Evolutionary conservation across 2,113 vertebrate genomes (phyloP).

Genomic region (Pelusios castaneus): DNA sequence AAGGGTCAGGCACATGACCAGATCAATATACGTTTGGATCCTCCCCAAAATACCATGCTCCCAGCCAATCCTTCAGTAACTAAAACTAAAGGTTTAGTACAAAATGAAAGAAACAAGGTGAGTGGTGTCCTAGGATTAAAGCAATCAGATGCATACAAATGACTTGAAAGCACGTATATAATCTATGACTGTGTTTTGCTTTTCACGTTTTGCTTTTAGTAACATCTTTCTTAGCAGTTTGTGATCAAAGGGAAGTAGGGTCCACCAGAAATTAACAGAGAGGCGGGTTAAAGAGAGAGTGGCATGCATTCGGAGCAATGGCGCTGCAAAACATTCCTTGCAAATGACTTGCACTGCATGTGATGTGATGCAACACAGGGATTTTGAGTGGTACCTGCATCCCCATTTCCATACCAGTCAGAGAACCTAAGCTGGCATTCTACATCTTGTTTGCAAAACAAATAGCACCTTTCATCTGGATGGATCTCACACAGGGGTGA

Average conservation of each 20-base stretch:
- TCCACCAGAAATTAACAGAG: neutral
- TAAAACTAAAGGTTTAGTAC: too few relatives aligned
- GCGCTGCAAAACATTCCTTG: neutral
- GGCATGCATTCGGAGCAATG: fast-evolving
- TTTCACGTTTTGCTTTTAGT: slow-evolving; percentile 22
- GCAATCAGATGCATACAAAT: too few relatives aligned
- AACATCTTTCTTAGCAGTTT: slow-evolving; percentile 45
- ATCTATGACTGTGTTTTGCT: slow-evolving; percentile 39
- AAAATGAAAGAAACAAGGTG: too few relatives aligned
- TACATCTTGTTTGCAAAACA: neutral
- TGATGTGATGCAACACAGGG: neutral
- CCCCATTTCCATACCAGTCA: neutral
- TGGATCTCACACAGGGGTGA: neutral
- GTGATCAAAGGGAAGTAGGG: neutral
- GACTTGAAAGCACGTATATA: too few relatives aligned
- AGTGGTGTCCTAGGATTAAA: too few relatives aligned
- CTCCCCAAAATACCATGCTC: too few relatives aligned
- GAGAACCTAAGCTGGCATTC: neutral
- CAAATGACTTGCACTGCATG: neutral
- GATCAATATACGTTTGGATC: too few relatives aligned
- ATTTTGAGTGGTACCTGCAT: neutral
- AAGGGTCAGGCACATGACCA: too few relatives aligned
- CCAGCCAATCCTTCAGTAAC: too few relatives aligned
- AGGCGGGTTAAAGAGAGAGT: neutral
- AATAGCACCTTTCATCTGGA: neutral